These are phyloP conservation scores for Bergia sp. DNA, from an alignment of 92 coral and sea anemone genomes.

Conservation along the genomic window DNA sequence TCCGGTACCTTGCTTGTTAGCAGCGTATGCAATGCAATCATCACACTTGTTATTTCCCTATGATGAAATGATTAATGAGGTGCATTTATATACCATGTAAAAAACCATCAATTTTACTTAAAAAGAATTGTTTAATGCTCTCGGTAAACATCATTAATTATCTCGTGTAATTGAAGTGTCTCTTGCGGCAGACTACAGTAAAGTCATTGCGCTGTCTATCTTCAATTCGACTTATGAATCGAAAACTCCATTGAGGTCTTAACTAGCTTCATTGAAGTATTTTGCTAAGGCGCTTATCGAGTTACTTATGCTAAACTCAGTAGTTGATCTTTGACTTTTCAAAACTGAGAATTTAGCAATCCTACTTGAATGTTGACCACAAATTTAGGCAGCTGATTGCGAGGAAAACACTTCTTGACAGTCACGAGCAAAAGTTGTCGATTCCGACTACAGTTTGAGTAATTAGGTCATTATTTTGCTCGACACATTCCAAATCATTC, in stretches of 20 bases:
- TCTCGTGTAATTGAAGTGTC: conserved; percentile 37
- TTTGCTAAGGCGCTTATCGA: neutral
- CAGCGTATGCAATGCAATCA: conserved; percentile 18
- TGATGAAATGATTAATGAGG: conserved; percentile 45
- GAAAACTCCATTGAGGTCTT: neutral
- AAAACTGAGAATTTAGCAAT: neutral
- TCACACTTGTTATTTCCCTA: conserved; percentile 14
- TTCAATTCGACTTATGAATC: neutral
- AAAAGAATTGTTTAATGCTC: conserved; percentile 34
- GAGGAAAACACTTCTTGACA: conserved; percentile 8
- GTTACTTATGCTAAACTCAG: neutral
- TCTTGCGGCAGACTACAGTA: conserved; percentile 6
- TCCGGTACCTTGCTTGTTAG: neutral
- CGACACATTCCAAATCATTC: conserved; percentile 4
- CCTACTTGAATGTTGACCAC: neutral
- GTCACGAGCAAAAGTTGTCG: neutral
- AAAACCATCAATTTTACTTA: conserved; percentile 44
- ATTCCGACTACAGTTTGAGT: conserved; percentile 12
- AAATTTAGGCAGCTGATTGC: neutral
- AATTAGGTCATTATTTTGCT: conserved; percentile 8
- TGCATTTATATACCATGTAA: conserved; percentile 41
- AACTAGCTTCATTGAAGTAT: neutral
- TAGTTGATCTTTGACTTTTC: neutral
- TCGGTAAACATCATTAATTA: conserved; percentile 51
- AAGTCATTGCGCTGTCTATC: conserved; percentile 4